Evolutionary conservation across 1,140 invertebrate genomes (phyloP).

Genomic region (Lutraria rhynchaena): DNA sequence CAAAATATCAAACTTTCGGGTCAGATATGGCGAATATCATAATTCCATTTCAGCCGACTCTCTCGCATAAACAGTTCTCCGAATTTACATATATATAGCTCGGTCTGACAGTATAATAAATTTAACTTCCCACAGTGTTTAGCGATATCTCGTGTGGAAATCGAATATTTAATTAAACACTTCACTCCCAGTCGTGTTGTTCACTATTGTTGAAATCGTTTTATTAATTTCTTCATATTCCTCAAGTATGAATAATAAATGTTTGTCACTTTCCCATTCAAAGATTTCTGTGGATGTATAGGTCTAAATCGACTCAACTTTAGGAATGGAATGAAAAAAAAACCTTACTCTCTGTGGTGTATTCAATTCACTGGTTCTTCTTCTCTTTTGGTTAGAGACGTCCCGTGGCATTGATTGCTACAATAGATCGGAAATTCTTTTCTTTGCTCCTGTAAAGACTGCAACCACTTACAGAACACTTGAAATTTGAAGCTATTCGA

Average conservation of each 20-base stretch:
- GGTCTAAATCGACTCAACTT: too few relatives aligned
- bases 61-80: too few relatives aligned
- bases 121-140: neutral
- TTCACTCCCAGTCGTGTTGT: neutral
- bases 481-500: slow-evolving; percentile 8
- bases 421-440: neutral
- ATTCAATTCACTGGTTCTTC: too few relatives aligned
- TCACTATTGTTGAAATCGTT: slow-evolving; percentile 17
- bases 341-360: too few relatives aligned
- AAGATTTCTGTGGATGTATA: neutral
- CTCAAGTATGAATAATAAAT: slow-evolving; percentile 16
- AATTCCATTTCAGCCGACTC: too few relatives aligned
- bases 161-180: slow-evolving; percentile 40
- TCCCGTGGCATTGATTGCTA: slow-evolving; percentile 23
- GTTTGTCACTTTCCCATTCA: slow-evolving; percentile 31
- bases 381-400: too few relatives aligned
- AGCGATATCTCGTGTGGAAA: slow-evolving; percentile 7
- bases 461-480: slow-evolving; percentile 18
- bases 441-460: neutral
- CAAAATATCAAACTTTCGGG: too few relatives aligned
- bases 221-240: slow-evolving; percentile 50
- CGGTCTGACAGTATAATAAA: too few relatives aligned
- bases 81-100: too few relatives aligned
- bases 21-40: too few relatives aligned
- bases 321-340: too few relatives aligned